These are phyloP conservation scores for Malurus cyaneus DNA, from an alignment of 2,113 vertebrate species.

Conservation along the genomic window DNA sequence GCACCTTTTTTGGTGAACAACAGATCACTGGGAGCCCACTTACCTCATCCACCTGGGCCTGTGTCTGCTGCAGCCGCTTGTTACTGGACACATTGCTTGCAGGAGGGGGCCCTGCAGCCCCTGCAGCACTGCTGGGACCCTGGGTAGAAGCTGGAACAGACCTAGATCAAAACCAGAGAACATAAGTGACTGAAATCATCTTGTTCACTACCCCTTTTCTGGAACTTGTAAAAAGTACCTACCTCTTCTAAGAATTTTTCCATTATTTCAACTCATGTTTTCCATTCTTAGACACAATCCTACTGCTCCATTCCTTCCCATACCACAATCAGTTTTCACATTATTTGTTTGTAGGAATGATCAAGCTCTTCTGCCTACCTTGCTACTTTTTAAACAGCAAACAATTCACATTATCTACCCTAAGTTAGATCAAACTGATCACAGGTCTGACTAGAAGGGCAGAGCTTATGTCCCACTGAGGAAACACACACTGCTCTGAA, in stretches of 20 bases:
- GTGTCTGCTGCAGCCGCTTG: conserved; percentile 89
- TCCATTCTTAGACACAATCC: not conserved
- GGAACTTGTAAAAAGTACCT: not conserved
- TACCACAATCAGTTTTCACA: not conserved
- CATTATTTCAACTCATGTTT: not conserved
- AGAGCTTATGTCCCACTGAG: not conserved
- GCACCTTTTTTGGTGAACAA: not conserved
- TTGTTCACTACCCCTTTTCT: not conserved
- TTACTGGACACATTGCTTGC: conserved; percentile 85
- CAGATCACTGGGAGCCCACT: not conserved
- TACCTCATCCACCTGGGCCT: conserved; percentile 91
- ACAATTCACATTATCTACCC: not conserved
- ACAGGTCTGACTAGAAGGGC: not conserved
- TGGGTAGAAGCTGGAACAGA: conserved; percentile 82
- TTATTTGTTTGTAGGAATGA: not conserved
- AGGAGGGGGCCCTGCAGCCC: conserved; percentile 53
- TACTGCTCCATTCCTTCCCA: not conserved
- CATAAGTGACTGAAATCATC: not conserved
- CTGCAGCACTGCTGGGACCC: conserved; percentile 54
- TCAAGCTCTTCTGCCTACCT: not conserved
- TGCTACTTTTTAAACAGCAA: not conserved
- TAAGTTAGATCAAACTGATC: not conserved
- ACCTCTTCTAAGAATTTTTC: not conserved
- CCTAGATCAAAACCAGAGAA: conserved; percentile 69
- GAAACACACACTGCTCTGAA: not conserved